Evolutionary conservation across 37 sponge, comb jelly and placozoan species (phyloP), one percentile per base, ranked within the genome.

Genomic region (Chondrilla cf. caribensis): DNA sequence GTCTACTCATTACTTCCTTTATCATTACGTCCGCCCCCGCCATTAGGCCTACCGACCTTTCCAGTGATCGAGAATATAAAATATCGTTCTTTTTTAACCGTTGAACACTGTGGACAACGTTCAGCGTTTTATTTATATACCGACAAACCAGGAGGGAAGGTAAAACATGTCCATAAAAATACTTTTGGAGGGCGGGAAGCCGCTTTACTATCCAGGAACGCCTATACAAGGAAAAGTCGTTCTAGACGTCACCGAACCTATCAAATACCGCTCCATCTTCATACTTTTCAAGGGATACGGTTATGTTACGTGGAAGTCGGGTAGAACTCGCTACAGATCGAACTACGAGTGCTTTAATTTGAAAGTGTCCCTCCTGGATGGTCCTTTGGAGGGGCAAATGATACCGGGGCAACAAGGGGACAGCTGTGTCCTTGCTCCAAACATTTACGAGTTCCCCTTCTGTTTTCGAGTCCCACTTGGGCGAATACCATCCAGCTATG

Each of bases 371-470:
- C 76, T 73, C 25, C 43, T 73, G 7, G 6, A 31, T 1, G 76
- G 76, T 37, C 76, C 76, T 25, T 11, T 40, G 76, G 41, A 31
- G 3, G 70, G 70, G 2, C 58, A 82, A 14, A n/a, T 25, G 38
- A 6, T 28, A 42, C 43, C 66, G 18, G 28, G 32, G 22, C 84
- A 29, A 1, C 36, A 35, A 58, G 80, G 58, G 14, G 31, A 83
- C 29, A 14, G 81, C 17, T 65, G 33, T 28, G 36, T 37, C 2
- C 41, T 84, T 36, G 32, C 77, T 24, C 62, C 84, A 38, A 40
- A 37, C 36, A 76, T 35, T 17, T 65, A 84, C 40, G 70, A 60
- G 60, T 84, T 84, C 24, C 60, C 77, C 22, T 84, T 84, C 60
- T 55, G 33, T 0, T 47, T 78, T 77, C 41, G 21, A 0, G 58